Conservation (phyloP, 1,140 invertebrate genomes). For the Episyrphus balteatus region DNA sequence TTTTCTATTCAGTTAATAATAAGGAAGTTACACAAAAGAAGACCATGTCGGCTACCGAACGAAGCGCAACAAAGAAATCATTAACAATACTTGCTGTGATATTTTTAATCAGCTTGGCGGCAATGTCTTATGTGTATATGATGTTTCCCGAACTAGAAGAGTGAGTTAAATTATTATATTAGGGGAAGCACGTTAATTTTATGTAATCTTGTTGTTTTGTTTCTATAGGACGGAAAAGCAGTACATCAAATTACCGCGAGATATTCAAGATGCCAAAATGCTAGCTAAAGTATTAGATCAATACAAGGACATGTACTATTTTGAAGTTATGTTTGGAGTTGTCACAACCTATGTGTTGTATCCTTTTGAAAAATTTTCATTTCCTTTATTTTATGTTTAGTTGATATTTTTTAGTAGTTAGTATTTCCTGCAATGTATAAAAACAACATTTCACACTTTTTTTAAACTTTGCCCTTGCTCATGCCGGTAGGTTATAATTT, state of each 20-base stretch:
- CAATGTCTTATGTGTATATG: conserved; percentile 46
- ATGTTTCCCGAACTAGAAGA: conserved; percentile 71
- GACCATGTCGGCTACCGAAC: conserved; percentile 29
- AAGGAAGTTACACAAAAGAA: conserved; percentile 4
- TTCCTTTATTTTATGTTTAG: not conserved
- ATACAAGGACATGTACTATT: conserved; percentile 92
- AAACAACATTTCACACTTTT: too few relatives aligned
- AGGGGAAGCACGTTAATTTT: conserved; percentile 1
- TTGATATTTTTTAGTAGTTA: too few relatives aligned
- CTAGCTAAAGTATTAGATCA: conserved; percentile 79
- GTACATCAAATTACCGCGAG: conserved; percentile 81
- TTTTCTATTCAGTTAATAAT: too few relatives aligned
- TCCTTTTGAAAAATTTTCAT: conserved; percentile 55
- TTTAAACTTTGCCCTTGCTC: too few relatives aligned
- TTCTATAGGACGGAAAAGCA: conserved; percentile 70
- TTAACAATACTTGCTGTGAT: conserved; percentile 30
- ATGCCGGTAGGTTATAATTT: too few relatives aligned
- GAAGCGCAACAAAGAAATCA: conserved; percentile 33
- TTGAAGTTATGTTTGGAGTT: conserved; percentile 80
- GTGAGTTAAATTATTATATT: conserved; percentile 46
- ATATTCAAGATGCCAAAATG: conserved; percentile 94
- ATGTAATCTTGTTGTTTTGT: conserved; percentile 30
- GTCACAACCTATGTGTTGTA: conserved; percentile 97
- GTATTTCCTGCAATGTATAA: too few relatives aligned
- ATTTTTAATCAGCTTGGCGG: conserved; percentile 22